Conservation (phyloP, 2,113 vertebrate genomes). For the Lycocorax pyrrhopterus region DNA sequence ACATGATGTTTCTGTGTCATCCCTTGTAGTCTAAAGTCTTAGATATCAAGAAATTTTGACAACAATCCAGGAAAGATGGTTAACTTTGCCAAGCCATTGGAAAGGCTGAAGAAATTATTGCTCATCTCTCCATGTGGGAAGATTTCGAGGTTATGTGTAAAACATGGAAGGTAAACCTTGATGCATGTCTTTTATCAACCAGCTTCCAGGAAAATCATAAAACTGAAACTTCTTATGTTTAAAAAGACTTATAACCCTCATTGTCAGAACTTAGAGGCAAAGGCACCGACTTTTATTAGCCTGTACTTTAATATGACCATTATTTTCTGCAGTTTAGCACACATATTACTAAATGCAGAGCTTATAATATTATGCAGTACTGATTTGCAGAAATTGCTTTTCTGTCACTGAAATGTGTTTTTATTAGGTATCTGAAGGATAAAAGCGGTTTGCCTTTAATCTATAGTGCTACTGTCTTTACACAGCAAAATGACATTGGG, state of each 20-base stretch:
- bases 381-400: slow-evolving; percentile 11
- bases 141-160: background rate
- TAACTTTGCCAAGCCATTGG: background rate
- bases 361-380: background rate
- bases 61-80: background rate
- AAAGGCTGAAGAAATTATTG: background rate
- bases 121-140: background rate
- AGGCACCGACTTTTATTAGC: background rate
- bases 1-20: background rate
- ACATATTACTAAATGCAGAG: background rate
- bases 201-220: background rate
- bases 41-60: background rate
- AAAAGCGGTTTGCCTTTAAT: background rate
- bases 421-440: slow-evolving; percentile 7
- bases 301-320: background rate
- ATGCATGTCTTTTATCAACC: background rate
- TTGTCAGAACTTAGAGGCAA: background rate
- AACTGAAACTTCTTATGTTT: background rate
- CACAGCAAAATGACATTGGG: background rate
- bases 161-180: background rate
- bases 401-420: slow-evolving; percentile 37
- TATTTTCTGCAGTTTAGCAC: background rate
- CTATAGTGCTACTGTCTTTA: background rate
- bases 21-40: background rate
- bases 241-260: background rate